These are phyloP conservation scores for Dichetophora obliterata DNA, from an alignment of 2,888 invertebrate genomes.

Conservation along the genomic window DNA sequence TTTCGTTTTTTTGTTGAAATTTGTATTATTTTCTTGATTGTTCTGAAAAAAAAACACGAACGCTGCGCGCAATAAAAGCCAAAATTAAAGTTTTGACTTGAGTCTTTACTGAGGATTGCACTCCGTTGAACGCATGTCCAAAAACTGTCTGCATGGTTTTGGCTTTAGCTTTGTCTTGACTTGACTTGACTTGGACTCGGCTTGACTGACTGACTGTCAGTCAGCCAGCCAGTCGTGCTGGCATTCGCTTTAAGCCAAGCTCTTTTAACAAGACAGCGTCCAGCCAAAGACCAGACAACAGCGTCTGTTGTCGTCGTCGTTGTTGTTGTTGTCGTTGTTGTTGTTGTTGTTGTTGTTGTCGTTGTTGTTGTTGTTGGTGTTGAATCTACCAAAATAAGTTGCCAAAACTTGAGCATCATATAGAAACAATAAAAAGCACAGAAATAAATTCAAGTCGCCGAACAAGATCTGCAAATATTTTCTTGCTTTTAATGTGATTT, in stretches of 20 bases:
- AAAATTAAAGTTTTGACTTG: conserved; percentile 16
- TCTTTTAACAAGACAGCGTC: conserved; percentile 35
- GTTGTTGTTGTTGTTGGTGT: neutral
- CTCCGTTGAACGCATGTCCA: no score
- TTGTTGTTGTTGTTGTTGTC: neutral
- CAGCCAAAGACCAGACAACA: conserved; percentile 28
- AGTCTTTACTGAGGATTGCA: no score
- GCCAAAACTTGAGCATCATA: neutral
- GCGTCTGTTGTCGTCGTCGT: neutral
- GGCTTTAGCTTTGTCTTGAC: neutral
- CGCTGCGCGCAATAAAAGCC: conserved; percentile 7
- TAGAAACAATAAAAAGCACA: neutral
- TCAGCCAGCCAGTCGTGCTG: neutral
- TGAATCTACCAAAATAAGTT: neutral
- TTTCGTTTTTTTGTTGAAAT: no score
- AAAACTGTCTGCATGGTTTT: neutral
- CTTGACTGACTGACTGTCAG: neutral
- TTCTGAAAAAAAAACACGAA: neutral
- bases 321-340: neutral
- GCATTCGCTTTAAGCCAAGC: neutral
- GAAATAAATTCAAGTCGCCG: conserved; percentile 20
- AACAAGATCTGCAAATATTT: conserved; percentile 21
- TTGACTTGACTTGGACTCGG: neutral
- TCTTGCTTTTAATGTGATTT: neutral
- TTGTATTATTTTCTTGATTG: neutral